Base-by-base conservation (phyloP, 1,140 invertebrate species). In the Diploscapter pachys region DNA sequence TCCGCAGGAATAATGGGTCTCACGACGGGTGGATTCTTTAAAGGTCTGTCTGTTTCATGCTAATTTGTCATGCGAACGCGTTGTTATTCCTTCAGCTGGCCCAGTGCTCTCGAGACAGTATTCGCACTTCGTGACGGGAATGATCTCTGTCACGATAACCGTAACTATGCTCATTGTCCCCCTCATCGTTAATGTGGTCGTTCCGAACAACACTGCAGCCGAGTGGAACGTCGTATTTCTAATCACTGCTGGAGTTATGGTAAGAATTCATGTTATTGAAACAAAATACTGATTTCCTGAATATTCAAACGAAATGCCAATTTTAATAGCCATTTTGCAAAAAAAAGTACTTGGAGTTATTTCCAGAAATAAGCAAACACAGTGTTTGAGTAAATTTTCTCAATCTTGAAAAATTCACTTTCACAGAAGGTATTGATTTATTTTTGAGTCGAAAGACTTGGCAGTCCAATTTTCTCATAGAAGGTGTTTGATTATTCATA, bases 21-120 rank as follows among this genome's bases (percentile, higher is more conserved):
- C 56, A 84, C 82, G 9, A 84, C 82, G 4, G 82, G 82, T 54
- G 82, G 82, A 67, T 84, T 84, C 78, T 84, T 86, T 76, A 84
- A 84, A 73, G 31, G 31, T 31, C 31, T 31, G 31, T 31, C 48
- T 70, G 9, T 73, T n/a, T 1, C 13, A 72, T n/a, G 9, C 69
- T 11, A 59, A 13, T 11, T 76, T 72, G 8, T 77, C 13, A 77
- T 50, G 8, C 64, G 48, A 11, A 56, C 13, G 64, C 31, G 31
- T 13, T 69, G 2, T 2, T 57, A 61, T 61, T 13, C 51, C 55
- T 69, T 69, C 8, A 31, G 81, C 83, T 68, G 79, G 80, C n/a
- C 81, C 81, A 48, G 56, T 85, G 51, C 76, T 84, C 63, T 79
- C 82, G 3, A 86, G 82, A 57, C 82, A 84, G 54, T 84, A 84